Percentiles rank a stretch among this genome's conserved stretches.
These are phyloP conservation scores for Pachyseris speciosa DNA, from an alignment of 64 coral and sea anemone genomes.

Conservation along the genomic window DNA sequence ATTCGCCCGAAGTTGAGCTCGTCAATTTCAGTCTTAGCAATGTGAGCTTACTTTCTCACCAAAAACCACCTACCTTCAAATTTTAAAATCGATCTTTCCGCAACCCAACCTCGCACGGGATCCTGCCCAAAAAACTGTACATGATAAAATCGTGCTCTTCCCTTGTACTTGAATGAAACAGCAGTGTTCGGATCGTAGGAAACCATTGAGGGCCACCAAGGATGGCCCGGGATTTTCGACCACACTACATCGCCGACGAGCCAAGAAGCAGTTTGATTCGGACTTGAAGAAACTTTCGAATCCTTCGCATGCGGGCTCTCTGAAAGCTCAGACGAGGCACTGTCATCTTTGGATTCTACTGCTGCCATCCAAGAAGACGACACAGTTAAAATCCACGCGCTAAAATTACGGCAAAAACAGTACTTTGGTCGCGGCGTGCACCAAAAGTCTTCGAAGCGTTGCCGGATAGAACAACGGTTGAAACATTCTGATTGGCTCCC, in stretches of 20 bases:
- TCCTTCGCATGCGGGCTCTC: slow-evolving; percentile 65
- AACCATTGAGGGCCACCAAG: slow-evolving; percentile 99
- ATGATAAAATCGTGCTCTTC: slow-evolving; percentile 97
- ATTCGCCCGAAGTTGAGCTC: neutral
- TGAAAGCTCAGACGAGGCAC: slow-evolving; percentile 45
- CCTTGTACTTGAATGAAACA: slow-evolving; percentile 94
- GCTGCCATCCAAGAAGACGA: slow-evolving; percentile 86
- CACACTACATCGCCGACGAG: slow-evolving; percentile 98
- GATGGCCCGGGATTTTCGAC: slow-evolving; percentile 99
- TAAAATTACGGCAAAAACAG: slow-evolving; percentile 42
- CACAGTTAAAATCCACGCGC: slow-evolving; percentile 45
- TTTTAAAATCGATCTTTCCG: slow-evolving; percentile 93
- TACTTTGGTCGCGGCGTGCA: slow-evolving; percentile 48
- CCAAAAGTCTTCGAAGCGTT: slow-evolving; percentile 28
- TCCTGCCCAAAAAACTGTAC: slow-evolving; percentile 99
- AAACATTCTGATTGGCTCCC: slow-evolving; percentile 83
- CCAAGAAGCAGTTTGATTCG: slow-evolving; percentile 91
- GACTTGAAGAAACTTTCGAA: slow-evolving; percentile 67
- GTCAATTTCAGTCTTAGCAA: slow-evolving; percentile 10
- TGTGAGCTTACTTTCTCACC: no score
- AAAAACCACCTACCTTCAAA: slow-evolving; percentile 83
- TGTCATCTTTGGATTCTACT: slow-evolving; percentile 83
- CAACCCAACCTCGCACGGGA: slow-evolving; percentile 93
- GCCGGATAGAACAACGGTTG: slow-evolving; percentile 52
- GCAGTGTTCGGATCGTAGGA: slow-evolving; percentile 97